phyloP scores from a whole-genome alignment of 2,888 invertebrate genomes.

The Trilocha varians region DNA sequence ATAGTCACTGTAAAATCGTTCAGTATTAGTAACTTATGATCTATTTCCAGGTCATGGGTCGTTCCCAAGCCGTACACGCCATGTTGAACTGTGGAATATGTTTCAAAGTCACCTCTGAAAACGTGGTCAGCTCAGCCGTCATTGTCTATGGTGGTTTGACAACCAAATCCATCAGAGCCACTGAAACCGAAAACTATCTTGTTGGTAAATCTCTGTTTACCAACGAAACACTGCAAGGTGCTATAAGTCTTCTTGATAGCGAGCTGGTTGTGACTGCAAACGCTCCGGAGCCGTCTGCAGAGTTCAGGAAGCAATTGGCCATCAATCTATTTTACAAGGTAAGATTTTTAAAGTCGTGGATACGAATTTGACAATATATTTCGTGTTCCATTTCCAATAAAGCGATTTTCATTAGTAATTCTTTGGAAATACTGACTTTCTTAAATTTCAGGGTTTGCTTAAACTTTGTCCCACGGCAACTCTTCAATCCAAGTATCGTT shows the following conservation, averaged over 20 bases:
- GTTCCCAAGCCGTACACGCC: slow-evolving; percentile 81
- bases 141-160: slow-evolving; percentile 75
- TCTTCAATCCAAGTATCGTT: slow-evolving; percentile 44
- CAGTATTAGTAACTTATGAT: neutral
- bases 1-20: too few relatives aligned
- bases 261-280: slow-evolving; percentile 33
- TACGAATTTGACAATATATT: neutral
- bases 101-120: slow-evolving; percentile 34
- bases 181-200: slow-evolving; percentile 62
- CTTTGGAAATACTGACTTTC: too few relatives aligned
- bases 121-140: slow-evolving; percentile 37
- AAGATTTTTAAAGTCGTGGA: slow-evolving; percentile 5
- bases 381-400: too few relatives aligned
- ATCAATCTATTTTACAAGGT: slow-evolving; percentile 77
- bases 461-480: slow-evolving; percentile 53
- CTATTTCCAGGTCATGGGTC: slow-evolving; percentile 77
- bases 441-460: slow-evolving; percentile 64
- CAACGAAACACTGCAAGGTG: slow-evolving; percentile 46
- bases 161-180: slow-evolving; percentile 52
- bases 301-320: slow-evolving; percentile 72
- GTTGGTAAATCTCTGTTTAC: slow-evolving; percentile 48
- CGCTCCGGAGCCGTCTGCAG: slow-evolving; percentile 69
- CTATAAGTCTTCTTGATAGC: slow-evolving; percentile 25
- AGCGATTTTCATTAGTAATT: too few relatives aligned
- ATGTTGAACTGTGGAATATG: slow-evolving; percentile 82